Base-by-base conservation (phyloP, 2,888 invertebrate species). In the Leucania comma region DNA sequence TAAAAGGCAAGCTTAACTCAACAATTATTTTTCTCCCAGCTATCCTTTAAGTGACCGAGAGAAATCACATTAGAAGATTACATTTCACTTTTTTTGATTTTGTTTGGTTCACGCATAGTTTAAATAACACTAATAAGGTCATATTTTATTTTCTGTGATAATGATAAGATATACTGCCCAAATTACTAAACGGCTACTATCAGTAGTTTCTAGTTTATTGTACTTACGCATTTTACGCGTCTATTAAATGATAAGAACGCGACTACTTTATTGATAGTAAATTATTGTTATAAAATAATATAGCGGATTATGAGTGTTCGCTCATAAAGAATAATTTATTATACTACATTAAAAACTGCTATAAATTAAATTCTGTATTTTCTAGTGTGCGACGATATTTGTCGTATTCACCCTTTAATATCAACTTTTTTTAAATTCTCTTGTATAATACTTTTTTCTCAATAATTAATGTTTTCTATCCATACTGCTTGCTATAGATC, bases 191-290 rank as follows among this genome's bases (percentile, higher is more conserved):
- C 66, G 48, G 56, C 59, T 81, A 74, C 72, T 80, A 81, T 78
- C 72, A 77, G 70, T 74, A 73, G 77, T 77, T 69, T 79, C 71
- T 78, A 72, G 53, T 80, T 72, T 83, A 83, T 82, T 71, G 56
- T 60, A 56, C 48, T 60, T 58, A 65, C 71, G 50, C 48, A 69
- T 51, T 68, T 70, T 60, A 80, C 72, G 69, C 72, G 38, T 46
- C 54, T 70, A 74, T 68, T 64, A 62, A 58, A 38, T 54, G 63
- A 79, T 81, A 78, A 75, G 67, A 69, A 65, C 48, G 12, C 14
- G 42, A 72, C 75, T 81, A 65, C 48, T 75, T 70, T 68, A 74
- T 69, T 59, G 29, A 56, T 62, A 48, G 80, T 67, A 70, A 75
- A 75, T 77, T 64, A 67, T 48, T 54, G 6, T 79, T n/a, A 75